Evolutionary conservation across 2,797 vertebrate genomes (phyloP), one percentile per base, ranked within the genome.

Genomic region (Megaceryle alcyon): DNA sequence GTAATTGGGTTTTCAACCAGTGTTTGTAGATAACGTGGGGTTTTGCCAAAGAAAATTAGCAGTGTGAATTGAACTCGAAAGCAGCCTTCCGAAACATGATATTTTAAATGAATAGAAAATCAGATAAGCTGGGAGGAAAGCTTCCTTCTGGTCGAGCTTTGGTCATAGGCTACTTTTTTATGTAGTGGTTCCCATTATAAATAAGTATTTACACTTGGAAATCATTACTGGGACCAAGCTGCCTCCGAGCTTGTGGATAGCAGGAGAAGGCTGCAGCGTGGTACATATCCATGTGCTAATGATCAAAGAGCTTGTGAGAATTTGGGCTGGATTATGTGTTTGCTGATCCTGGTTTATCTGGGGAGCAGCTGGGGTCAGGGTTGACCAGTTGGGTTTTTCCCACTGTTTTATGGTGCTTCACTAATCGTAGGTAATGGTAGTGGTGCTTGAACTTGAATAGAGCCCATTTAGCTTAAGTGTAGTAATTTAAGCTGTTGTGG

Each of bases 11-110:
- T 95, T 77, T 31, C 80, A 71, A 12, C n/a, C 44, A 10, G 23
- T 10, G 53, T 31, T 71, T 84, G 81, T 68, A 91, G 88, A 92
- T 88, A 96, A 86, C 11, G 1, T 86, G 91, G 61, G 61, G 0
- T 12, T 84, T 21, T 81, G 96, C 96, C 94, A 97, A 92, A 86
- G 95, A 84, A 94, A 97, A 96, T 53, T 3, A 93, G 78, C 81
- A 69, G 76, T 43, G 75, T 61, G 95, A 95, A 86, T 80, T 70
- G 87, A 94, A 12, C 81, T 73, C 63, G 76, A 23, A 16, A 69
- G 80, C 59, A 80, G 41, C 72, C 87, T 96, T 88, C 86, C 5
- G 3, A 82, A 93, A 82, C 2, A 0, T 23, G 86, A 10, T 41
- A 10, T 80, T 88, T 43, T 60, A 84, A 93, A 89, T 88, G 84